Conservation (phyloP, 2,888 invertebrate species). For the Eupithecia tripunctaria region DNA sequence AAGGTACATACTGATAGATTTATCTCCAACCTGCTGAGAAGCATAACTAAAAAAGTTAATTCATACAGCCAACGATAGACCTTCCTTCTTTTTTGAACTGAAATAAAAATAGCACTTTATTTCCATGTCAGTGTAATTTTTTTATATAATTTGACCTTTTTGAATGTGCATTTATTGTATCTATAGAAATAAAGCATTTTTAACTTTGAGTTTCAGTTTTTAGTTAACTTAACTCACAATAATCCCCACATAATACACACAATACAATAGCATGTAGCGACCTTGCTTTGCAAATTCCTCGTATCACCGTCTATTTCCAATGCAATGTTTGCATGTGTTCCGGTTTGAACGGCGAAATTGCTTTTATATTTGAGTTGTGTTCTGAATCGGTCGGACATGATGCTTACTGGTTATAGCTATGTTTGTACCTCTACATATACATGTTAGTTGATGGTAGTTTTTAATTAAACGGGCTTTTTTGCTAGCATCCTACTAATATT, state of each 20-base stretch:
- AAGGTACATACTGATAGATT: too few relatives aligned
- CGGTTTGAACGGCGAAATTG: constrained; percentile 41
- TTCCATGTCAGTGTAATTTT: too few relatives aligned
- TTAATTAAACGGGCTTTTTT: not conserved
- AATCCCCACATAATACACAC: not conserved
- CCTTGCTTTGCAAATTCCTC: constrained; percentile 13
- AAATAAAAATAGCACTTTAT: too few relatives aligned
- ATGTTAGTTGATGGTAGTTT: not conserved
- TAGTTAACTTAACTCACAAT: not conserved
- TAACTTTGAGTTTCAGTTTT: too few relatives aligned
- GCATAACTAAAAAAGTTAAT: too few relatives aligned
- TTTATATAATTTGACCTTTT: too few relatives aligned
- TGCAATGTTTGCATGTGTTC: constrained; percentile 33
- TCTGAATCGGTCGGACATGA: not conserved
- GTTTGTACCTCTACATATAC: not conserved
- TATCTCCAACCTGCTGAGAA: too few relatives aligned
- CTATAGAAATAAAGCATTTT: too few relatives aligned
- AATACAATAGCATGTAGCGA: constrained; percentile 5
- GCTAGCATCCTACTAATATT: too few relatives aligned
- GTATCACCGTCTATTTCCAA: constrained; percentile 42
- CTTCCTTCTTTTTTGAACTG: too few relatives aligned
- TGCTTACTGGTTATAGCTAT: not conserved
- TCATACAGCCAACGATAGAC: too few relatives aligned
- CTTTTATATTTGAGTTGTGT: constrained; percentile 37
- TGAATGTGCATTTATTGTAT: too few relatives aligned